A percentile compares a stretch with the other conserved stretches of the same genome.
phyloP scores from a whole-genome alignment of 2,797 vertebrate species.

The Oceanodroma leucorhoa region DNA sequence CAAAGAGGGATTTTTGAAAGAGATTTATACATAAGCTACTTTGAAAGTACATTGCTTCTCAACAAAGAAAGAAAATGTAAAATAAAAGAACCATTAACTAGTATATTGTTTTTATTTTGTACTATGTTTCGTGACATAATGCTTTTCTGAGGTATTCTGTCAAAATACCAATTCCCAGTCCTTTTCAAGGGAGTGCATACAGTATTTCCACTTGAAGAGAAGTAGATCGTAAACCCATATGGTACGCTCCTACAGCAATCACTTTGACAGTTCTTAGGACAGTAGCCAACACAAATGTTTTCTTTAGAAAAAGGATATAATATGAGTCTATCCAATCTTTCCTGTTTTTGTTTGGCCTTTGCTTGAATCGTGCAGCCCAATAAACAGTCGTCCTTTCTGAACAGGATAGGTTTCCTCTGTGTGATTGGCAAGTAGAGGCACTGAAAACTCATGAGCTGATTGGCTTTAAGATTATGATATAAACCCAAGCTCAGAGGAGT shows the following conservation, averaged over 20 bases:
- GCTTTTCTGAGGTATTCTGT: conserved; percentile 12
- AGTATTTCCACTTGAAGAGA: conserved; percentile 39
- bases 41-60: not conserved
- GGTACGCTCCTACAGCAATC: not conserved
- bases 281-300: not conserved
- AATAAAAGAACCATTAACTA: conserved; percentile 35
- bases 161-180: conserved; percentile 8
- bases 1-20: not conserved
- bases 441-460: not conserved
- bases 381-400: not conserved
- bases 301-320: not conserved
- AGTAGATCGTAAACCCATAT: not conserved
- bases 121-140: not conserved
- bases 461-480: not conserved
- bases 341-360: not conserved
- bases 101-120: conserved; percentile 14
- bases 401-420: not conserved
- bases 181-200: not conserved
- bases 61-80: conserved; percentile 8
- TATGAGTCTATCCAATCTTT: not conserved
- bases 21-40: conserved; percentile 29
- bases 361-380: not conserved
- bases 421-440: not conserved
- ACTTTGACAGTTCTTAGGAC: not conserved
- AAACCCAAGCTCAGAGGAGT: not conserved